These are phyloP conservation scores for Argopecten irradians DNA, from an alignment of 1,140 invertebrate genomes.

Conservation along the genomic window DNA sequence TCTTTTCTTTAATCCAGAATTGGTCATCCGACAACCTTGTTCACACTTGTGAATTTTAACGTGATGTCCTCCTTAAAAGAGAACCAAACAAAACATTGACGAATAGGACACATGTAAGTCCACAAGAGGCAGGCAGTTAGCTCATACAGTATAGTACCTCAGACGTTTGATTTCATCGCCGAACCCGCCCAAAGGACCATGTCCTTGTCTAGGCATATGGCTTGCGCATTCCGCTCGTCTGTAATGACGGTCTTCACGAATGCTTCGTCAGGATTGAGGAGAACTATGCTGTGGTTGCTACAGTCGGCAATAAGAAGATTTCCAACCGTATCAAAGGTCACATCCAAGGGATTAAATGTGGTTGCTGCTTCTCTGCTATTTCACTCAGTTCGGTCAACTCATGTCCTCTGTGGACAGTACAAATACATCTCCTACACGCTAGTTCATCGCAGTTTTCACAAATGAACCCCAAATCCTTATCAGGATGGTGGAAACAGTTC, in stretches of 20 bases:
- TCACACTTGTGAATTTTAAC: no score
- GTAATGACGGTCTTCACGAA: background rate
- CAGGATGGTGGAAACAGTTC: background rate
- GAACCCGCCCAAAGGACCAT: background rate
- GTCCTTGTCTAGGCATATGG: background rate
- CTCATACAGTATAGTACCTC: no score
- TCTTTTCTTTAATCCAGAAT: no score
- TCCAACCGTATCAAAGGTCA: background rate
- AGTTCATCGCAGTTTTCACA: background rate
- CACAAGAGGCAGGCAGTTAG: no score
- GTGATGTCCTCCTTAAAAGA: no score
- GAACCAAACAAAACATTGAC: no score
- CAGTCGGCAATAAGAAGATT: slow-evolving; percentile 15
- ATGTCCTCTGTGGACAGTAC: background rate
- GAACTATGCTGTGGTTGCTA: background rate
- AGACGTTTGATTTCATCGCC: background rate
- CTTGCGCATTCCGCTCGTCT: background rate
- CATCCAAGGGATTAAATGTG: background rate
- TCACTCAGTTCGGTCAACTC: background rate
- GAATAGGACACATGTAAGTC: no score
- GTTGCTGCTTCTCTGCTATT: background rate
- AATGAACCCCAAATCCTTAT: background rate
- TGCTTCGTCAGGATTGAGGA: background rate
- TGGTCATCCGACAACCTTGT: no score
- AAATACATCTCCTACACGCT: background rate